phyloP scores from a whole-genome alignment of 2,113 vertebrate genomes.

The Rhipidura dahli region DNA sequence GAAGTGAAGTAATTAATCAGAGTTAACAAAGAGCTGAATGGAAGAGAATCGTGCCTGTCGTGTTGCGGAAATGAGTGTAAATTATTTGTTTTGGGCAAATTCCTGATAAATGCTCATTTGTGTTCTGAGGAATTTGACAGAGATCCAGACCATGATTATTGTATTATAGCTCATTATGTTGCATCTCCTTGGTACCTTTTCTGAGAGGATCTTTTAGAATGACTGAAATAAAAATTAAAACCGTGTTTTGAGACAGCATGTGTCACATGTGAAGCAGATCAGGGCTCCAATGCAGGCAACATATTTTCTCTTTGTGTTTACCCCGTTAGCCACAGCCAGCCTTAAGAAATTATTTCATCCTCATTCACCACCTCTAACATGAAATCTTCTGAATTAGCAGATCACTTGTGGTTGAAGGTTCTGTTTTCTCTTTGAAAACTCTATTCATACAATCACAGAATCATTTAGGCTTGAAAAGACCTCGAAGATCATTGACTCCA shows the following conservation, averaged over 20 bases:
- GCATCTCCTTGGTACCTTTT: neutral
- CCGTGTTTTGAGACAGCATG: neutral
- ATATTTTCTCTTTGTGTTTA: neutral
- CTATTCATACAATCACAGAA: neutral
- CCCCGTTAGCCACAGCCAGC: neutral
- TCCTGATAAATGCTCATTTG: slow-evolving; percentile 66
- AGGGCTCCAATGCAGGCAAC: neutral
- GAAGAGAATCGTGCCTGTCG: slow-evolving; percentile 56
- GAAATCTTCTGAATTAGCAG: neutral
- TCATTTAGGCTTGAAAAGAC: neutral
- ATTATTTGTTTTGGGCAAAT: slow-evolving; percentile 74
- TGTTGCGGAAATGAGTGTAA: slow-evolving; percentile 66
- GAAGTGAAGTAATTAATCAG: slow-evolving; percentile 71
- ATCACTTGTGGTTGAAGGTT: neutral
- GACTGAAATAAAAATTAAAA: neutral
- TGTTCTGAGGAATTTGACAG: slow-evolving; percentile 54
- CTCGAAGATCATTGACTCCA: fast-evolving
- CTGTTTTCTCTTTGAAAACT: neutral
- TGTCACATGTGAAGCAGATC: neutral
- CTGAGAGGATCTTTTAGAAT: neutral
- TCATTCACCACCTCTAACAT: neutral
- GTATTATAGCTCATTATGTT: slow-evolving; percentile 43
- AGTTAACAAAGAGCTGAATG: slow-evolving; percentile 61
- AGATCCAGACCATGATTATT: slow-evolving; percentile 60
- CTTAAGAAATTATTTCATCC: slow-evolving; percentile 3